Conservation (phyloP, 23 tunicate genomes). For the Botrylloides violaceus region DNA sequence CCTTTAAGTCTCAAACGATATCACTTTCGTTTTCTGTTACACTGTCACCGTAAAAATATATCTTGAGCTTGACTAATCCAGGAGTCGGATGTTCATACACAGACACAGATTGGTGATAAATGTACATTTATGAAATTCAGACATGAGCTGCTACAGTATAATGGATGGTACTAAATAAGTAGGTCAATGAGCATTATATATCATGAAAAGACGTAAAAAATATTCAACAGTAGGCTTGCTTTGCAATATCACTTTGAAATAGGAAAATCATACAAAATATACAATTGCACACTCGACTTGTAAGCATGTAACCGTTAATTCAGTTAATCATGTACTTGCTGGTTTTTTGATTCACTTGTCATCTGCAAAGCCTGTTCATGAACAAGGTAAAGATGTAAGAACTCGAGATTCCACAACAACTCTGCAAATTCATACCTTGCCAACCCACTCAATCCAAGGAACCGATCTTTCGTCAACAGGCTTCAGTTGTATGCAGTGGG, state of each 20-base stretch:
- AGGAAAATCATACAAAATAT: too few species aligned
- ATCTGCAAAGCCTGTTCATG: conserved; percentile 23
- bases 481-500: background rate
- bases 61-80: too few species aligned
- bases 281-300: too few species aligned
- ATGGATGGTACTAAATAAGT: too few species aligned
- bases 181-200: too few species aligned
- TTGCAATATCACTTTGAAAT: too few species aligned
- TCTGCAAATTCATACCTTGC: background rate
- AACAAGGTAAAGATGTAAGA: background rate
- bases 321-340: conserved; percentile 1
- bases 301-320: conserved; percentile 1
- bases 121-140: too few species aligned
- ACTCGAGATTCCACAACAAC: background rate
- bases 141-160: too few species aligned
- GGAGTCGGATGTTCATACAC: too few species aligned
- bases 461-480: background rate
- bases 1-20: conserved; percentile 3
- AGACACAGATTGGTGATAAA: too few species aligned
- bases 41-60: conserved; percentile 10
- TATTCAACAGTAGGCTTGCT: too few species aligned
- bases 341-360: conserved; percentile 13
- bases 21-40: conserved; percentile 2
- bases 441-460: background rate
- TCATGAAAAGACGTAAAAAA: too few species aligned